Base-by-base conservation (phyloP, 2,797 vertebrate species). In the Galaxias olidus region DNA sequence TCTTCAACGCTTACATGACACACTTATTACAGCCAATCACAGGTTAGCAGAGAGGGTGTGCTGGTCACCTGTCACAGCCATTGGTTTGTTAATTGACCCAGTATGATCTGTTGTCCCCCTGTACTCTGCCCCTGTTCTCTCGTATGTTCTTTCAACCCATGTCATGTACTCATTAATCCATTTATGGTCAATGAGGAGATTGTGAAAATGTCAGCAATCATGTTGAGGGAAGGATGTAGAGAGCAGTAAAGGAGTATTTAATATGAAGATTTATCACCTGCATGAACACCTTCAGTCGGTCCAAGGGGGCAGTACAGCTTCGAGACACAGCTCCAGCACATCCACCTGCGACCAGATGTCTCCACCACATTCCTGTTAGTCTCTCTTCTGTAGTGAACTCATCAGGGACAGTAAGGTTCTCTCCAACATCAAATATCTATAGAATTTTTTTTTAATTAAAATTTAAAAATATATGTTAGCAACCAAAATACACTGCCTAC, bases 341-440 rank as follows among this genome's bases (percentile, higher is more conserved):
- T 14, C 96, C 97, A 45, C 97, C 97, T 0, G 97, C 96, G 8
- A 96, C 95, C 74, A 99, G 91, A 72, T 98, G 97, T 54, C 95
- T 91, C 97, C 96, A 99, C 96, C 94, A 98, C 94, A 96, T 96
- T 1, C 97, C 97, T 0, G 95, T 97, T 86, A 90, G 89, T 71
- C 93, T 94, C 83, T 99, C 97, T 75, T 98, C 95, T 8, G 90
- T 77, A 0, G 97, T 98, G 90, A 98, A 98, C 53, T 99, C 97
- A 65, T 99, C 97, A 0, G 97, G 97, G 0, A 99, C 96, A 0
- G 95, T 94, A 79, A 98, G 75, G 76, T 96, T 98, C 81, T 99
- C 97, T 3, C 97, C 97, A 12, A 99, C 94, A 48, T 99, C 97
- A 1, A 99, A 98, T 72, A 99, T 98, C 97, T 99, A 80, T 4